Percentiles rank a stretch among this genome's conserved stretches.
Conservation (phyloP, 2,888 invertebrate species). For the Fissipunctia ypsillon region DNA sequence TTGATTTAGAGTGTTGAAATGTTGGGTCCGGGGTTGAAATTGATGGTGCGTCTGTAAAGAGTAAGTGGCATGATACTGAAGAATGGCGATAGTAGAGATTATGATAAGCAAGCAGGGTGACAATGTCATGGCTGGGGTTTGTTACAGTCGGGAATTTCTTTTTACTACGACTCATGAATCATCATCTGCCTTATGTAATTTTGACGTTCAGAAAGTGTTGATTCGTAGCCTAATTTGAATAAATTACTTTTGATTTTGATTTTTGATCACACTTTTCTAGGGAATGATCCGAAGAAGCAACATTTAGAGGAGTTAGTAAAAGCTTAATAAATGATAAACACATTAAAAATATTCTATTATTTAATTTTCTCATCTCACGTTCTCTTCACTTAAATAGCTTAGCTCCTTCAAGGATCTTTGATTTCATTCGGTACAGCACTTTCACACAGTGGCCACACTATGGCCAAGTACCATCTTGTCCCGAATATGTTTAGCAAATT, state of each 20-base stretch:
- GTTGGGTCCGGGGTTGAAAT: conserved; percentile 32
- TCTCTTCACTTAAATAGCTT: not conserved
- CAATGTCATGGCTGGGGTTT: not conserved
- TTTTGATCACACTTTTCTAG: not conserved
- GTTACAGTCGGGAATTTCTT: not conserved
- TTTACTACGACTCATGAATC: not conserved
- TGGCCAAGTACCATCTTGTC: conserved; percentile 30
- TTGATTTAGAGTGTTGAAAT: conserved; percentile 54
- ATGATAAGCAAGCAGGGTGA: not conserved
- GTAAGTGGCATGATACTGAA: conserved; percentile 26
- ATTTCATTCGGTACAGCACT: conserved; percentile 71
- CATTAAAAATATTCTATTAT: not conserved
- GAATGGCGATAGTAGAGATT: conserved; percentile 18
- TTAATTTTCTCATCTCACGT: not conserved
- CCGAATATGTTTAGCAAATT: conserved; percentile 88
- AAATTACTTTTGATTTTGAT: not conserved
- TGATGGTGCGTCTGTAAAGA: conserved; percentile 29
- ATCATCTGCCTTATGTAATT: not conserved
- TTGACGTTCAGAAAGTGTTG: not conserved
- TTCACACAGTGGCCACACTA: conserved; percentile 74
- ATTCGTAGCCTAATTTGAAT: not conserved
- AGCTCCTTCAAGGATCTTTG: conserved; percentile 23
- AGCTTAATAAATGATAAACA: not conserved
- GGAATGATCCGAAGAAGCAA: not conserved
- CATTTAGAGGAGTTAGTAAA: not conserved